Evolutionary conservation across 2,888 invertebrate genomes (phyloP).

Genomic region (Anorthoa munda): DNA sequence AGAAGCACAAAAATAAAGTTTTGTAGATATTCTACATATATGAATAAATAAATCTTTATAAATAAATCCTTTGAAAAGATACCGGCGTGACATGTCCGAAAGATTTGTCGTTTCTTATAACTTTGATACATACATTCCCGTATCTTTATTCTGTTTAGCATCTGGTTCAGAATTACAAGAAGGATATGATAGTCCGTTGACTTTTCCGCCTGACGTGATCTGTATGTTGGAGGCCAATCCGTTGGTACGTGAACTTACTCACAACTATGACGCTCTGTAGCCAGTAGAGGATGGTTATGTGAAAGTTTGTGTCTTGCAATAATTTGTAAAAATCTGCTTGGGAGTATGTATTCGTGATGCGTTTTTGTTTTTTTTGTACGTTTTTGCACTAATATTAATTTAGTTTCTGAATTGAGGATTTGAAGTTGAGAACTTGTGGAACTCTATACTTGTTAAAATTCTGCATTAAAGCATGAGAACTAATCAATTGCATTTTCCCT

Average conservation of each 20-base stretch:
- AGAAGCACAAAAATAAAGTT: not conserved
- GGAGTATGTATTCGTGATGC: not conserved
- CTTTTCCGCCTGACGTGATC: constrained; percentile 63
- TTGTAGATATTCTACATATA: not conserved
- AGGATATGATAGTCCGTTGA: constrained; percentile 64
- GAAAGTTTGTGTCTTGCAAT: constrained; percentile 31
- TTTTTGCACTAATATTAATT: too few relatives aligned
- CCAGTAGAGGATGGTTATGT: constrained; percentile 25
- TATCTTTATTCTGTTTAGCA: constrained; percentile 43
- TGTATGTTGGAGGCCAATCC: constrained; percentile 56
- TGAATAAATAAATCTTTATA: not conserved
- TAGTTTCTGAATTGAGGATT: too few relatives aligned
- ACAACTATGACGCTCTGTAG: constrained; percentile 20
- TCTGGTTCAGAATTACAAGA: constrained; percentile 60
- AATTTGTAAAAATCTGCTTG: constrained; percentile 33
- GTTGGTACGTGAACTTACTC: constrained; percentile 55
- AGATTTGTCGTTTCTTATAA: constrained; percentile 11
- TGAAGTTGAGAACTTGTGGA: too few relatives aligned
- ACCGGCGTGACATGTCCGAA: not conserved
- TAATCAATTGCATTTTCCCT: too few relatives aligned
- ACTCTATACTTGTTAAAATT: too few relatives aligned
- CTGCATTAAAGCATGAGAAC: too few relatives aligned
- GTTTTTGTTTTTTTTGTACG: not conserved
- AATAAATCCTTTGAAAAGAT: not conserved
- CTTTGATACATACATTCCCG: constrained; percentile 16